phyloP scores from a whole-genome alignment of 2,888 invertebrate genomes.

The Tenthredo amoena region DNA sequence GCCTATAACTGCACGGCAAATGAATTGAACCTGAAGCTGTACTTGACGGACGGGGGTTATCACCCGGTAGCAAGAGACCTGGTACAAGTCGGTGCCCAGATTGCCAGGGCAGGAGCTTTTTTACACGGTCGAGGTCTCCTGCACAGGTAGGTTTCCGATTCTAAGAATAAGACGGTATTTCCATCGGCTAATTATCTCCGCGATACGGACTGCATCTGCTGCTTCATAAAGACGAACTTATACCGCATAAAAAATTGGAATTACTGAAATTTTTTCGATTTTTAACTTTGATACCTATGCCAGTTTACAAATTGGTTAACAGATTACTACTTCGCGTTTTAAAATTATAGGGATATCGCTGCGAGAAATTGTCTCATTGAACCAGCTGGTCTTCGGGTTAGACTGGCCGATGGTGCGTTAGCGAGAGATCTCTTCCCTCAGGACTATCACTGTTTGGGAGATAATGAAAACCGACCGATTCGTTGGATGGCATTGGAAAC shows the following conservation, averaged over 20 bases:
- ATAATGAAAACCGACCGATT: constrained; percentile 95
- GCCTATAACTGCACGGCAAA: constrained; percentile 83
- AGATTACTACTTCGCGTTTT: neutral
- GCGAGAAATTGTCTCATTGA: constrained; percentile 90
- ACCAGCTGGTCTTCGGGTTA: constrained; percentile 85
- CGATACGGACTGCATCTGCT: neutral
- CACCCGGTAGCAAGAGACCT: constrained; percentile 86
- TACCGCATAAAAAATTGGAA: neutral
- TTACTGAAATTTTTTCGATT: neutral
- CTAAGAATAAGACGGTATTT: neutral
- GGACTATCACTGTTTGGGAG: constrained; percentile 96
- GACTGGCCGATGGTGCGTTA: constrained; percentile 92
- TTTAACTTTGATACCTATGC: neutral
- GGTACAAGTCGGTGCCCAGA: constrained; percentile 91
- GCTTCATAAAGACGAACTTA: neutral
- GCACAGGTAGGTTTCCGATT: constrained; percentile 80
- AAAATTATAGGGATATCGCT: constrained; percentile 86
- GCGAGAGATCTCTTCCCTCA: constrained; percentile 94
- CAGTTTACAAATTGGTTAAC: neutral
- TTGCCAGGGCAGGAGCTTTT: constrained; percentile 92
- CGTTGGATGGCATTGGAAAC: constrained; percentile 97
- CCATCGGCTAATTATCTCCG: neutral
- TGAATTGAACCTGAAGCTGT: constrained; percentile 75
- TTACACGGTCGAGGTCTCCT: constrained; percentile 93
- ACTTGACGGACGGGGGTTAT: constrained; percentile 76